These are phyloP conservation scores for Tenebrio molitor DNA, from an alignment of 1,140 invertebrate genomes.

Conservation along the genomic window DNA sequence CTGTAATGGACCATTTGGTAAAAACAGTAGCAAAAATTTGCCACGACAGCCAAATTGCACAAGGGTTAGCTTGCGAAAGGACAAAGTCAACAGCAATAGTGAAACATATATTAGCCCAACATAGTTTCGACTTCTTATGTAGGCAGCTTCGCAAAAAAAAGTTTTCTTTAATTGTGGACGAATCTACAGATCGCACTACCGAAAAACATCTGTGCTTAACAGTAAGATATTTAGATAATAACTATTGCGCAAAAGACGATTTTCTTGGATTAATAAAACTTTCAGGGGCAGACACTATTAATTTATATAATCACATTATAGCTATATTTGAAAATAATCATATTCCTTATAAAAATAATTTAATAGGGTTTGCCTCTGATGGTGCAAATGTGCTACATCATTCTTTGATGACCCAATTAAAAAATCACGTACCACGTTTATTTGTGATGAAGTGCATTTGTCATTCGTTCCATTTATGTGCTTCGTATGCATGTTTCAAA, in stretches of 20 bases:
- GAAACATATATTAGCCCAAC: constrained; percentile 38
- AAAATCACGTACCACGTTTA: constrained; percentile 48
- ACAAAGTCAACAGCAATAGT: constrained; percentile 48
- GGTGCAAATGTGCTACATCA: constrained; percentile 53
- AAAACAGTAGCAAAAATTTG: constrained; percentile 8
- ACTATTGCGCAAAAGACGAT: constrained; percentile 52
- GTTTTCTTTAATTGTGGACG: constrained; percentile 66
- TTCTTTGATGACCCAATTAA: constrained; percentile 39
- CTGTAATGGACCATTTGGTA: constrained; percentile 1
- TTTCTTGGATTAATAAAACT: constrained; percentile 59
- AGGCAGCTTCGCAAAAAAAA: constrained; percentile 55
- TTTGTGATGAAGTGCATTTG: constrained; percentile 56
- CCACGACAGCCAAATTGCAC: constrained; percentile 45
- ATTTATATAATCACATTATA: constrained; percentile 55
- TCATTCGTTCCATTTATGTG: constrained; percentile 43
- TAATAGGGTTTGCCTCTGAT: constrained; percentile 65
- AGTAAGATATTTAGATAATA: constrained; percentile 51
- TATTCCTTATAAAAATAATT: constrained; percentile 64
- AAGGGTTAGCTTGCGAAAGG: constrained; percentile 42
- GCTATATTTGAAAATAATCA: constrained; percentile 59
- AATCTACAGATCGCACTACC: constrained; percentile 61
- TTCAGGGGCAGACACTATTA: constrained; percentile 52
- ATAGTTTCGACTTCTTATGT: constrained; percentile 44
- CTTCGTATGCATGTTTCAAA: constrained; percentile 52
- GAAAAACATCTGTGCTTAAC: constrained; percentile 63